Evolutionary conservation across 1,140 invertebrate species (phyloP).

Genomic region (Sesamia nonagrioides): DNA sequence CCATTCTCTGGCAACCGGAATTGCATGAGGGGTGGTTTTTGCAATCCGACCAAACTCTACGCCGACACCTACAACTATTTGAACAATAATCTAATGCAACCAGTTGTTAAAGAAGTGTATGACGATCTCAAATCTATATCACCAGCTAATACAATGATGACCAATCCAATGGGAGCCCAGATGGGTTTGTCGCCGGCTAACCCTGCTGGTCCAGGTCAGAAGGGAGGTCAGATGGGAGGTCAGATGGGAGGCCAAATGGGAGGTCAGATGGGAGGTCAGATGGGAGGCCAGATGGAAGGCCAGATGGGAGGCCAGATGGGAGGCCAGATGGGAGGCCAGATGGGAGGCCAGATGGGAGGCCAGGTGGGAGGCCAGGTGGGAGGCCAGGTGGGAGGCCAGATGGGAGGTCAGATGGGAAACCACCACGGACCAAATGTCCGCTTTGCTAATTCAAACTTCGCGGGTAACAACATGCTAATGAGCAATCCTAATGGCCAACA

Average conservation of each 20-base stretch:
- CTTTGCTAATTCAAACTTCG: constrained; percentile 15
- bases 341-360: no score
- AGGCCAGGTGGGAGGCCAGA: neutral
- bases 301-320: neutral
- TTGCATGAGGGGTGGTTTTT: constrained; percentile 64
- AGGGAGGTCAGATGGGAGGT: constrained; percentile 2
- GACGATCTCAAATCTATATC: constrained; percentile 75
- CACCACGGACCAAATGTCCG: constrained; percentile 9
- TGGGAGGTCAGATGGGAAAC: constrained; percentile 9
- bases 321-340: neutral
- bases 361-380: no score
- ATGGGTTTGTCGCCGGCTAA: constrained; percentile 58
- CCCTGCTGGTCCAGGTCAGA: neutral
- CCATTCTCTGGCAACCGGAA: constrained; percentile 53
- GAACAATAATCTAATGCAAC: constrained; percentile 77
- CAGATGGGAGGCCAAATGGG: no score
- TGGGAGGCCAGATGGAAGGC: constrained; percentile 64
- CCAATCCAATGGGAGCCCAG: constrained; percentile 66
- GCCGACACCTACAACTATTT: constrained; percentile 78
- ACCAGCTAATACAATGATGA: constrained; percentile 73
- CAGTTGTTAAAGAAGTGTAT: constrained; percentile 78
- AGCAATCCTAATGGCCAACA: neutral
- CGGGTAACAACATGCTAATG: neutral
- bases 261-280: constrained; percentile 61
- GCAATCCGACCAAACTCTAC: constrained; percentile 75